Base-by-base conservation (phyloP, 2,888 invertebrate species). In the Agapostemon virescens region DNA sequence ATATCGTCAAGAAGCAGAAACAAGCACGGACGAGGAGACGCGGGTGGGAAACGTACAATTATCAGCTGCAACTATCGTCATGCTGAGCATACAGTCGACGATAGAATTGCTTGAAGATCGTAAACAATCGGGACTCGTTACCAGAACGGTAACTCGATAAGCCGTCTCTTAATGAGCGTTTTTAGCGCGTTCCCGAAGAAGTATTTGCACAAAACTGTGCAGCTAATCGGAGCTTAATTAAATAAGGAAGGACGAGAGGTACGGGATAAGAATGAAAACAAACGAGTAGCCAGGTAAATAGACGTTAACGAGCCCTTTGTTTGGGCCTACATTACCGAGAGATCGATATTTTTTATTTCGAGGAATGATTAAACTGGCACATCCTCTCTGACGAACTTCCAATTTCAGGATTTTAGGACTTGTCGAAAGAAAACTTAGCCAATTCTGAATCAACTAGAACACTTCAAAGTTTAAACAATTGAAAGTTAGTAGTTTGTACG, bases 171-270 rank as follows among this genome's bases (percentile, higher is more conserved):
- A 86, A 86, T 85, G 83, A 86, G 83, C 87, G 84, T 87, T 87
- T 85, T 83, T 83, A 85, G 76, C 73, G 70, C 69, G 77, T 63
- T 63, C 77, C 76, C 76, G 79, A 81, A 85, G 85, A 83, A 81
- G 86, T 86, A 87, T 87, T 83, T 83, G 87, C 77, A 81, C 83
- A 87, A 85, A 87, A 83, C 81, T 81, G 75, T 69, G 69, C 87
- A 69, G 85, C 87, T 86, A 87, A 86, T 86, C 87, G 87, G 79
- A 79, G 85, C 81, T 81, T 83, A 86, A 86, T 87, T 87, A 87
- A 85, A 84, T 87, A 85, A 87, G 72, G 85, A 77, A 77, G 64
- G 69, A 63, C 72, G 74, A 64, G 74, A 64, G 42, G 33, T 33
- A 45, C 52, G 40, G 69, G 52, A 61, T 64, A 72, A 76, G 79